Conservation (phyloP, 2,113 vertebrate genomes). For the Hirundichthys speculiger region DNA sequence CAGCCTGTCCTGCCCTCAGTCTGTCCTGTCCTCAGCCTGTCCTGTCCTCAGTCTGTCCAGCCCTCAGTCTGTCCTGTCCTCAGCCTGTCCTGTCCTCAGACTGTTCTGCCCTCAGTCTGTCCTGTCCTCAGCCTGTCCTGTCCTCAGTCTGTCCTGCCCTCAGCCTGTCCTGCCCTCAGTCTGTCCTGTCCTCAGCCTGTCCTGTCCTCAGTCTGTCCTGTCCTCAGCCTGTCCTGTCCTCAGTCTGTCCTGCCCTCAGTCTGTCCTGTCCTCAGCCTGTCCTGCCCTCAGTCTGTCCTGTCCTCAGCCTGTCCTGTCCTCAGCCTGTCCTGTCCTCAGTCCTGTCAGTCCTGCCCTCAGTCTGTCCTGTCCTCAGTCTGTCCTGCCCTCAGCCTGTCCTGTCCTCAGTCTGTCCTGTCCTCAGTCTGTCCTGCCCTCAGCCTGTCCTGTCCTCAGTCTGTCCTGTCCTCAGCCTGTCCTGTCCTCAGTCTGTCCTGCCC, state of each 20-base stretch:
- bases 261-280: not conserved
- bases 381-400: not conserved
- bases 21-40: not conserved
- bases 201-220: not conserved
- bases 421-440: conserved; percentile 3
- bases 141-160: not conserved
- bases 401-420: not conserved
- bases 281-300: not conserved
- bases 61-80: conserved; percentile 2
- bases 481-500: not conserved
- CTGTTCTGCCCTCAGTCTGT: not conserved
- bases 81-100: not conserved
- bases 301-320: conserved; percentile 1
- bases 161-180: not conserved
- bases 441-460: not conserved
- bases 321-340: not conserved
- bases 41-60: no score
- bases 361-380: not conserved
- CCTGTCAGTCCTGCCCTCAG: no score
- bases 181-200: not conserved
- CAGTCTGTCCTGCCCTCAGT: conserved; percentile 1
- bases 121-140: not conserved
- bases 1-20: conserved; percentile 1
- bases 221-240: not conserved
- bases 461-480: not conserved